Conservation (phyloP, 2,888 invertebrate species). For the Thymelicus acteon region DNA sequence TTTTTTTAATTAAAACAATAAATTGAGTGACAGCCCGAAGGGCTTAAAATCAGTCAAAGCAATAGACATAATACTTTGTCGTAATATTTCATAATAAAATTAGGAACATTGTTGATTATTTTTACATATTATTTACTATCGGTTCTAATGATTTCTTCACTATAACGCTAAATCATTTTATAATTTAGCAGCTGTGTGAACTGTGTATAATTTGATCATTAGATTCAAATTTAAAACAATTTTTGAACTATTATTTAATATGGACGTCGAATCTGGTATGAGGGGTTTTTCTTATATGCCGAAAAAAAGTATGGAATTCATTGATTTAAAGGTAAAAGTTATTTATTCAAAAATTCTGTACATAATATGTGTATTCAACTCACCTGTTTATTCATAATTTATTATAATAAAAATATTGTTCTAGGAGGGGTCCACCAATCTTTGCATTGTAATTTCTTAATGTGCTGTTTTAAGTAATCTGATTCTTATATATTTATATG, state of each 20-base stretch:
- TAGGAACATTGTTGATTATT: background rate
- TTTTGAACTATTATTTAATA: background rate
- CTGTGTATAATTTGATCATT: background rate
- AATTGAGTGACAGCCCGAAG: no score
- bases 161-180: conserved; percentile 7
- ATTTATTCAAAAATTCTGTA: background rate
- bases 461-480: no score
- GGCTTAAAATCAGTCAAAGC: background rate
- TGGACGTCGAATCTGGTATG: conserved; percentile 59
- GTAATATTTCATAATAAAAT: background rate
- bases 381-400: no score
- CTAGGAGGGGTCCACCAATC: no score
- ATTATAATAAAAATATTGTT: no score
- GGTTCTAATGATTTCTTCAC: no score
- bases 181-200: background rate
- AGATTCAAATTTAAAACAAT: conserved; percentile 11
- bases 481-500: no score
- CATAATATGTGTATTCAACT: no score
- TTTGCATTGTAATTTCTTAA: no score
- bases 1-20: no score
- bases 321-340: conserved; percentile 59
- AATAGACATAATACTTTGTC: background rate
- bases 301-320: conserved; percentile 54
- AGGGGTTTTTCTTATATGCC: conserved; percentile 74
- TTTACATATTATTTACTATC: background rate